phyloP scores from a whole-genome alignment of 2,888 invertebrate genomes.

The Agrochola macilenta region DNA sequence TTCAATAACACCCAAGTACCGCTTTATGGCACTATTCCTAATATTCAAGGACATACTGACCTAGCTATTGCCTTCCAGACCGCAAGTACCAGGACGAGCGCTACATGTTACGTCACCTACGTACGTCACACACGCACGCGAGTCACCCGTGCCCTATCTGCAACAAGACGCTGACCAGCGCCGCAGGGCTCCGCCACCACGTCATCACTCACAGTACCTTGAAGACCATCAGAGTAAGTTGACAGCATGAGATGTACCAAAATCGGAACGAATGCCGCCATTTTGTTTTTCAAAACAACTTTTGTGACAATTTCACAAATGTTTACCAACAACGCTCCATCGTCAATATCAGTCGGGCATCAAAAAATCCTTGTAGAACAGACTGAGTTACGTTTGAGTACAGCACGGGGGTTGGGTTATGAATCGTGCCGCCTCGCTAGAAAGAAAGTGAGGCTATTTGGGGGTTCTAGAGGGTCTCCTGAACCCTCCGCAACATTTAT shows the following conservation, averaged over 20 bases:
- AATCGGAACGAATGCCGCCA: not conserved
- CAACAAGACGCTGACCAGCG: constrained; percentile 79
- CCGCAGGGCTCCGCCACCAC: constrained; percentile 83
- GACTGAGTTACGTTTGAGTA: not conserved
- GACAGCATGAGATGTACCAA: not conserved
- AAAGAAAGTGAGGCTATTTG: too few relatives aligned
- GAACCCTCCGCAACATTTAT: too few relatives aligned
- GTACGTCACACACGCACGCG: constrained; percentile 84
- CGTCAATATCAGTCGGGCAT: not conserved
- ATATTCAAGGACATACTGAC: not conserved
- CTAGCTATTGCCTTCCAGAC: constrained; percentile 68
- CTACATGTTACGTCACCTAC: constrained; percentile 89
- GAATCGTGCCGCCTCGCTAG: too few relatives aligned
- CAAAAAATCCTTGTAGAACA: not conserved
- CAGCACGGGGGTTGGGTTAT: too few relatives aligned
- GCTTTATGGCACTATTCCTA: too few relatives aligned
- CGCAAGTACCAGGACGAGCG: constrained; percentile 87
- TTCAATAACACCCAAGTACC: too few relatives aligned
- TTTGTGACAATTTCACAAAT: not conserved
- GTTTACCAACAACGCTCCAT: not conserved
- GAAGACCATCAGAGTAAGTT: constrained; percentile 82
- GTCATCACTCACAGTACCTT: constrained; percentile 86
- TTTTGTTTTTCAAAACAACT: not conserved
- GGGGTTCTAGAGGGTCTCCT: too few relatives aligned
- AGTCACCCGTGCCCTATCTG: constrained; percentile 87